Base-by-base conservation (phyloP, 2,888 invertebrate species). In the Ganaspis brasiliensis region DNA sequence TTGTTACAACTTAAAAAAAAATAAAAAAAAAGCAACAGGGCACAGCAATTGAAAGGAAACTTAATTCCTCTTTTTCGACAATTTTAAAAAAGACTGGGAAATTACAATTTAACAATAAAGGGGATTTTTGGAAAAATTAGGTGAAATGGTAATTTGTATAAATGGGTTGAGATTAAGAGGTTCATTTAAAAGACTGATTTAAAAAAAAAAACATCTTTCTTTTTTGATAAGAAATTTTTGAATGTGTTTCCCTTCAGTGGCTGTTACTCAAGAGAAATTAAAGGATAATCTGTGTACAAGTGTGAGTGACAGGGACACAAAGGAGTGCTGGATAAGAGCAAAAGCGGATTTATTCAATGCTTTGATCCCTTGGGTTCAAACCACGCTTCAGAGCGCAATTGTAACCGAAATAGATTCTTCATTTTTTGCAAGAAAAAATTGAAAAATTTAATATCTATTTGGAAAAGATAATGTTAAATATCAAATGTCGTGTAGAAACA, bases 361-460 rank as follows among this genome's bases (percentile, higher is more conserved):
- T 61, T 37, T 61, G 14, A 52, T 52, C 52, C 52, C 57, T 57
- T 57, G 57, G 24, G 57, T 12, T 24, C 37, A 61, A 61, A 61
- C 35, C 19, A 61, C 37, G 19, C 61, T 61, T 37, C 61, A 19
- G 1, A 61, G 61, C 16, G 61, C 61, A 35, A 61, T 37, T 61
- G 37, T 37, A 56, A 61, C 61, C 19, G 19, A 37, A 63, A 63
- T 63, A 40, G 21, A 19, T 40, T 21, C 4, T 63, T 35, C 19
- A n/a, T 59, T 61, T 52, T 52, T 16, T 52, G n/a, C 16, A 6
- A 49, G 49, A 49, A 49, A n/a, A n/a, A 49, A 52, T 10, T 24
- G 31, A 56, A 56, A 56, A 56, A 56, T 56, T 24, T 24, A 24
- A 56, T 24, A 24, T 56, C 10, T 56, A 56, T 21, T 56, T 56